Percentiles rank a stretch among this genome's conserved stretches.
Evolutionary conservation across 2,888 invertebrate species (phyloP).

Genomic region (Nephrocerus scutellatus): DNA sequence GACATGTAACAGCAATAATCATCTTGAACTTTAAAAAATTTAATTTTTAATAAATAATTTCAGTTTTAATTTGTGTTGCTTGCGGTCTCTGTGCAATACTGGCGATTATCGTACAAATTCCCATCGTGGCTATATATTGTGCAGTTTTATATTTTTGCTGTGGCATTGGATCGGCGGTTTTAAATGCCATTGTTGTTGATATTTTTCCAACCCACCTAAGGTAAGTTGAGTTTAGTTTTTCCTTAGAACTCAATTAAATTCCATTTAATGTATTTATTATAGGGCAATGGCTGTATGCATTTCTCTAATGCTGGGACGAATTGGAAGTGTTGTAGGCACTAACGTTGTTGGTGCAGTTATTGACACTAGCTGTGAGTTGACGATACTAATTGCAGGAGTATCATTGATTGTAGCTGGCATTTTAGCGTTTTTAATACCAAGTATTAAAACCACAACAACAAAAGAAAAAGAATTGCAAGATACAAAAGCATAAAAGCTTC

Average conservation of each 20-base stretch:
- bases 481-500: no score
- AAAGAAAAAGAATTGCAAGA: no score
- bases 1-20: no score
- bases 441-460: no score
- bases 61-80: conserved; percentile 14
- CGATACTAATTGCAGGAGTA: conserved; percentile 16
- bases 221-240: conserved; percentile 4
- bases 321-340: conserved; percentile 16
- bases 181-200: conserved; percentile 17
- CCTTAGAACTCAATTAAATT: no score
- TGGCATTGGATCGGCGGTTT: conserved; percentile 15
- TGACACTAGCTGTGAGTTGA: conserved; percentile 14
- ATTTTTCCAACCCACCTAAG: conserved; percentile 20
- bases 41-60: no score
- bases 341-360: conserved; percentile 14
- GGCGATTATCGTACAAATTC: conserved; percentile 7
- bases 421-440: conserved; percentile 22
- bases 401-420: conserved; percentile 22
- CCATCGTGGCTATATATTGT: conserved; percentile 13
- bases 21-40: no score
- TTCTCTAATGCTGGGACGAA: conserved; percentile 17
- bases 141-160: conserved; percentile 12
- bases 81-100: conserved; percentile 16
- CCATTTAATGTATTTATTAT: no score
- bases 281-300: conserved; percentile 21